Percentiles rank a stretch among this genome's conserved stretches.
Conservation (phyloP, 35 echinoderm and acorn worm genomes). For the Amphiura filiformis region DNA sequence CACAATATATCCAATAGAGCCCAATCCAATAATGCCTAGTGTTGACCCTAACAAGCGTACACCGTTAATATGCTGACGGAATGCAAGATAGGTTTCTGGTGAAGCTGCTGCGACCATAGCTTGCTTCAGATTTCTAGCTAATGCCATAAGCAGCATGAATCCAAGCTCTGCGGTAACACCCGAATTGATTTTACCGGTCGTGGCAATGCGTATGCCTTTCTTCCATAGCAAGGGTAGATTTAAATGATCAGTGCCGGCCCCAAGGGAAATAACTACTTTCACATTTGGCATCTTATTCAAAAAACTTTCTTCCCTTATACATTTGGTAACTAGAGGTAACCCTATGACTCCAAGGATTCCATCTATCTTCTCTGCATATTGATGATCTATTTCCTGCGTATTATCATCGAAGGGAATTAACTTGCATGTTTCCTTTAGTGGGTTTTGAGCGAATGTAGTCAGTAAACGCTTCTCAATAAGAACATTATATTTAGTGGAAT, state of each 20-base stretch:
- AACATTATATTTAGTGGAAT: too few relatives aligned
- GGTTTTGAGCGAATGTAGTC: too few relatives aligned
- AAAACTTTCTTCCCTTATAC: background rate
- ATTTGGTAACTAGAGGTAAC: background rate
- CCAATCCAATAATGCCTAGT: conserved; percentile 70
- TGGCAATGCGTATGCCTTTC: background rate
- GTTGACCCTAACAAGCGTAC: conserved; percentile 38
- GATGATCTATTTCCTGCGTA: background rate
- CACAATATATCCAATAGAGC: conserved; percentile 48
- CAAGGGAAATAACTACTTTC: background rate
- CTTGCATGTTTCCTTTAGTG: background rate
- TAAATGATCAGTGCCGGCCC: background rate
- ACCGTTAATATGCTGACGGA: conserved; percentile 6
- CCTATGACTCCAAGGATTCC: background rate
- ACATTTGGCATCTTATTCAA: background rate
- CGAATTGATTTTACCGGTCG: background rate
- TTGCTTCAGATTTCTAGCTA: background rate
- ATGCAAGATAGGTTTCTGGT: background rate
- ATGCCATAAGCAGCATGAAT: background rate
- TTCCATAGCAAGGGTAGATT: background rate
- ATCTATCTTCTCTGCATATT: background rate
- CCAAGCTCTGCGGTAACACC: background rate
- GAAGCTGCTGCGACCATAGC: background rate
- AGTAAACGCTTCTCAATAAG: too few relatives aligned
- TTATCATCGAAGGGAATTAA: background rate